These are phyloP conservation scores for Melospiza georgiana DNA, from an alignment of 2,113 vertebrate species.

Conservation along the genomic window DNA sequence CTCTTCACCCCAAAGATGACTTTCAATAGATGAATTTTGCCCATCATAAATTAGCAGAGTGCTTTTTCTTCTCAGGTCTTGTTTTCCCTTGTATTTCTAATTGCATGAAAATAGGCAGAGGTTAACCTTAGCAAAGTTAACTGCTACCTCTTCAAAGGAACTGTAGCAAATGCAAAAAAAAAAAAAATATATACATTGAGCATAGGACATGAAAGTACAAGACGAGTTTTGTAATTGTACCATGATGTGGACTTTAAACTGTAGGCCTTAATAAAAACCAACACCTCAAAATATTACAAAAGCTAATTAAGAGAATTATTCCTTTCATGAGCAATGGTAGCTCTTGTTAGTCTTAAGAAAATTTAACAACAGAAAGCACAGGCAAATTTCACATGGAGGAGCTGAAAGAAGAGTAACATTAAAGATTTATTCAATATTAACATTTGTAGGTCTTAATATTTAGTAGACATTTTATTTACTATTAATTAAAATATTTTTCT, in stretches of 20 bases:
- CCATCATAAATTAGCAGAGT: neutral
- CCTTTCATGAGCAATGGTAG: neutral
- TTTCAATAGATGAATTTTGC: neutral
- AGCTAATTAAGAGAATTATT: neutral
- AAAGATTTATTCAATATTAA: neutral
- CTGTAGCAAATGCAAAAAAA: neutral
- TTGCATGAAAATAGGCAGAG: neutral
- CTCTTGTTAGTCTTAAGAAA: neutral
- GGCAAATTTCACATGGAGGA: neutral
- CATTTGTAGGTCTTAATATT: neutral
- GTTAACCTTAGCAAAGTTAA: neutral
- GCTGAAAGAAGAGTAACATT: neutral
- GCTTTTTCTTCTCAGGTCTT: neutral
- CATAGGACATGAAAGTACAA: neutral
- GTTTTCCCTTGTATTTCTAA: neutral
- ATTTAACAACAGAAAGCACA: neutral
- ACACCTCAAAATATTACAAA: neutral
- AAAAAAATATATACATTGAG: accelerated
- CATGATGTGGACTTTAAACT: neutral
- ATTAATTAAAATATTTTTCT: neutral
- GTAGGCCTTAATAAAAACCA: neutral
- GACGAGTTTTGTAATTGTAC: neutral
- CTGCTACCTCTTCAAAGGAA: neutral
- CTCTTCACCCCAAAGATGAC: neutral
- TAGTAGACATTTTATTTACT: neutral